Conservation (phyloP, 2,113 vertebrate species). For the Crotalus tigris region DNA sequence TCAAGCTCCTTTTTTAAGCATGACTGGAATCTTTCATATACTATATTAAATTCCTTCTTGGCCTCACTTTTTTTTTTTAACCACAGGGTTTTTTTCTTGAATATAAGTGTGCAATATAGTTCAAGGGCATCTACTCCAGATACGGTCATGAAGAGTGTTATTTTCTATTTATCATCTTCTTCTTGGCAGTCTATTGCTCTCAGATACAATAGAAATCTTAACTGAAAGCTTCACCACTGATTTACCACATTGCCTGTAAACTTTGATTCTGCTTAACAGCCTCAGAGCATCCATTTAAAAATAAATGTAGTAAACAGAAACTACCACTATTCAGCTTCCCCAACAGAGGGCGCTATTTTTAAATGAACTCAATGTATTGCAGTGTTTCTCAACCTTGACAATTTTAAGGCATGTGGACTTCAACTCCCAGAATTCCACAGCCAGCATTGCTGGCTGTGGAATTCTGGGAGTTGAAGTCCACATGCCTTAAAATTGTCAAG, state of each 20-base stretch:
- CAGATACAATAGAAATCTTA: not conserved
- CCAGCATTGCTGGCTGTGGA: too few relatives aligned
- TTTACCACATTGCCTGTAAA: not conserved
- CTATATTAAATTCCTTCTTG: not conserved
- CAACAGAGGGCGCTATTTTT: not conserved
- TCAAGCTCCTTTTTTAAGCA: not conserved
- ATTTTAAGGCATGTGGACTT: too few relatives aligned
- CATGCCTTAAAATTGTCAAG: too few relatives aligned
- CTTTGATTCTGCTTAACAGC: not conserved
- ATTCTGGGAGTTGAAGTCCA: too few relatives aligned
- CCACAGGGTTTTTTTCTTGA: not conserved
- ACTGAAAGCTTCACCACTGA: not conserved
- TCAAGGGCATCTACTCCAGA: not conserved
- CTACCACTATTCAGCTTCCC: not conserved
- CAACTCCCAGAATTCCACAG: too few relatives aligned
- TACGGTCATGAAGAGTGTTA: not conserved
- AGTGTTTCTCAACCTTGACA: too few relatives aligned
- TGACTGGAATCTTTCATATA: not conserved
- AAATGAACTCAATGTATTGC: not conserved
- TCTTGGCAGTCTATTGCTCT: not conserved
- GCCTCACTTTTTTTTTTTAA: not conserved
- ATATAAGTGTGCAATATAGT: not conserved
- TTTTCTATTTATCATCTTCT: not conserved
- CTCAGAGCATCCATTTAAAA: not conserved
- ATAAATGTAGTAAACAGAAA: not conserved